Evolutionary conservation across 2,888 invertebrate genomes (phyloP).

Genomic region (Spisula solida): DNA sequence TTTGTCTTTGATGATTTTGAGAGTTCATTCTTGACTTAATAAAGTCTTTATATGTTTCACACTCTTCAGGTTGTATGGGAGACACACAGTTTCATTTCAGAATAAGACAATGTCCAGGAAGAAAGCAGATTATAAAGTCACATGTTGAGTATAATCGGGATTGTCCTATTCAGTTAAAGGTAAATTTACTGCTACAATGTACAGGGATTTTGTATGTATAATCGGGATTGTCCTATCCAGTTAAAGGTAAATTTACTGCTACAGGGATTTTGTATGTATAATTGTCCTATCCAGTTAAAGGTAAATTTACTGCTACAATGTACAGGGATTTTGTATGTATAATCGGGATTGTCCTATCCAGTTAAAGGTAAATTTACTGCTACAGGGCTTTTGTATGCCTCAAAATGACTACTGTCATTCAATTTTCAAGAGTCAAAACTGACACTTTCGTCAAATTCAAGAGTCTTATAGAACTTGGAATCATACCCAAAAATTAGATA

Average conservation of each 20-base stretch:
- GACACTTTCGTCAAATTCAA: too few relatives aligned
- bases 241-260: slow-evolving; percentile 85
- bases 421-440: too few relatives aligned
- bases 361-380: slow-evolving; percentile 78
- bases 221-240: slow-evolving; percentile 89
- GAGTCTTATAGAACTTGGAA: too few relatives aligned
- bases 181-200: slow-evolving; percentile 73
- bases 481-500: too few relatives aligned
- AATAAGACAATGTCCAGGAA: slow-evolving; percentile 92
- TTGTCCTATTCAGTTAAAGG: slow-evolving; percentile 87
- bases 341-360: slow-evolving; percentile 90
- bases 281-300: slow-evolving; percentile 88
- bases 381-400: too few relatives aligned
- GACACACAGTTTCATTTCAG: slow-evolving; percentile 99
- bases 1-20: too few relatives aligned
- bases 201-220: too few relatives aligned
- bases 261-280: too few relatives aligned
- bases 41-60: background rate
- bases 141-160: slow-evolving; percentile 91
- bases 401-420: too few relatives aligned
- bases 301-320: slow-evolving; percentile 79
- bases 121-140: slow-evolving; percentile 87
- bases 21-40: too few relatives aligned
- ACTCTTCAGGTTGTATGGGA: slow-evolving; percentile 95
- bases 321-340: too few relatives aligned